phyloP scores from a whole-genome alignment of 2,888 invertebrate genomes.

The Macrosiphum euphorbiae region DNA sequence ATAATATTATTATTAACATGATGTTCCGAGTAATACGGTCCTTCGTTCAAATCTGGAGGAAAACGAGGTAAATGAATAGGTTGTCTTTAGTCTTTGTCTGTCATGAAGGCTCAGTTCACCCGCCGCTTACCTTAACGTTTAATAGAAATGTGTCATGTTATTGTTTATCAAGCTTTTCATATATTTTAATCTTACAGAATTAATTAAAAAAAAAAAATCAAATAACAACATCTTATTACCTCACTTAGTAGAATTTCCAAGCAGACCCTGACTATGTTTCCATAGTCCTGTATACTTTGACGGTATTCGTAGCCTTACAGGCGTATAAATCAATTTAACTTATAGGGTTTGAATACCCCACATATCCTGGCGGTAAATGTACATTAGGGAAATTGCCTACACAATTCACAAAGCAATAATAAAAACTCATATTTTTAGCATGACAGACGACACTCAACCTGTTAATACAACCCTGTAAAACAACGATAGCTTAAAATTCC shows the following conservation, averaged over 20 bases:
- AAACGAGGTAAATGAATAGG: background rate
- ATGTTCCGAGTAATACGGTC: background rate
- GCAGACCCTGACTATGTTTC: background rate
- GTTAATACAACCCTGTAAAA: background rate
- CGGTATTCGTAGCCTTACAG: background rate
- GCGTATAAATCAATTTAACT: background rate
- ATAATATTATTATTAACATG: background rate
- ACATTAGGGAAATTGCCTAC: background rate
- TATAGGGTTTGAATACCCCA: background rate
- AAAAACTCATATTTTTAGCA: background rate
- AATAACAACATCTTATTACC: no score
- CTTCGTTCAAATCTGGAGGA: background rate
- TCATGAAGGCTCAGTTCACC: no score
- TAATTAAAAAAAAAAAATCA: no score
- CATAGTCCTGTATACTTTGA: background rate
- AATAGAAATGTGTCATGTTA: no score
- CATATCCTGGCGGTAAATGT: background rate
- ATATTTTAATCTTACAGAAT: no score
- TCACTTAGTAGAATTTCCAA: no score
- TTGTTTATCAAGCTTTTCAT: no score
- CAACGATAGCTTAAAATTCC: background rate
- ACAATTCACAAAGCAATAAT: background rate
- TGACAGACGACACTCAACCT: background rate
- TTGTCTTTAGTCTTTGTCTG: no score
- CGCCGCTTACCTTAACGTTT: no score